Evolutionary conservation across 2,113 vertebrate genomes (phyloP).

Genomic region (Coreoperca whiteheadi): DNA sequence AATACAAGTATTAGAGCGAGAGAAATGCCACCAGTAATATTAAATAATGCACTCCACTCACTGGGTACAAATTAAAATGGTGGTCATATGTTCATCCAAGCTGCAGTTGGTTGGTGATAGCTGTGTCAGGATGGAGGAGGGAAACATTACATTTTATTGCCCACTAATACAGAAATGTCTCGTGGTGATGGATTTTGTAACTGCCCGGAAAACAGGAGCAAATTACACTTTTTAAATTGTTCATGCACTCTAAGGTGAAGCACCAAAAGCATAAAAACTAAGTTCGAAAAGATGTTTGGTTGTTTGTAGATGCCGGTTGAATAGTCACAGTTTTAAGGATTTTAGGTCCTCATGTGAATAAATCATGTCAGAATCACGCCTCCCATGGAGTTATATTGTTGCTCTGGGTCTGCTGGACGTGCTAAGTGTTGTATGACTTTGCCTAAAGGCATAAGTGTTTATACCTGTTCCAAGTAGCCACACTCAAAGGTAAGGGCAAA

Average conservation of each 20-base stretch:
- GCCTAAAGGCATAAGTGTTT: background rate
- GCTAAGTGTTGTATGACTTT: background rate
- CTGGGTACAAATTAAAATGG: constrained; percentile 3
- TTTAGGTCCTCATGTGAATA: no score
- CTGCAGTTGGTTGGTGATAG: constrained; percentile 26
- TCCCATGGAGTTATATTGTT: background rate
- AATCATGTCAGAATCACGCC: background rate
- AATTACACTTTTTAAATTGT: constrained; percentile 9
- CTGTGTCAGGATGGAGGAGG: background rate
- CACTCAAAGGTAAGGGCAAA: no score
- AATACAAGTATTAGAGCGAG: background rate
- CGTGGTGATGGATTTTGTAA: background rate
- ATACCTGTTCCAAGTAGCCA: no score
- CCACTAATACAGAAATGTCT: constrained; percentile 15
- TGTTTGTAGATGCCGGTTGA: background rate
- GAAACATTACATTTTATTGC: constrained; percentile 3
- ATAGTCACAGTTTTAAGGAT: background rate
- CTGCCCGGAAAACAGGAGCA: background rate
- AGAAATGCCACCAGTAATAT: background rate
- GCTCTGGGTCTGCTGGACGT: background rate
- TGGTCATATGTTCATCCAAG: background rate
- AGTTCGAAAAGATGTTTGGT: background rate
- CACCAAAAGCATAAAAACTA: background rate
- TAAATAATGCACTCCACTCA: background rate
- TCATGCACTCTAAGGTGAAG: background rate